Conservation (phyloP, 2,113 vertebrate species). For the Neoarius graeffei region DNA sequence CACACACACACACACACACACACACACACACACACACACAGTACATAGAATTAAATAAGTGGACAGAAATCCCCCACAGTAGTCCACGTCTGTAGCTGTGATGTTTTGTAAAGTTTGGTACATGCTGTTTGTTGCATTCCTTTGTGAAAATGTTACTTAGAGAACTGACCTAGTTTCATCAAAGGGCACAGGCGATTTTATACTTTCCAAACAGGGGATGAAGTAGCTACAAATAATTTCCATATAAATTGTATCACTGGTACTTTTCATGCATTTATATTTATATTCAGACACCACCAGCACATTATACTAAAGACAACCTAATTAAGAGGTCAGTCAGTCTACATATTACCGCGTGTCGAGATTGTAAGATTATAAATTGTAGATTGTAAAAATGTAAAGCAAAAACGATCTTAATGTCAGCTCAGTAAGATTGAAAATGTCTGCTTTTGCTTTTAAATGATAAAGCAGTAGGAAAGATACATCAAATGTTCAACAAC, state of each 20-base stretch:
- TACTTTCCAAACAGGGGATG: background rate
- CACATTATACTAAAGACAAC: background rate
- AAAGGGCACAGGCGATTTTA: background rate
- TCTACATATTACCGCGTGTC: background rate
- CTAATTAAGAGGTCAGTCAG: background rate
- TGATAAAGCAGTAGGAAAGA: background rate
- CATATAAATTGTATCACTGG: background rate
- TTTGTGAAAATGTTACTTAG: too few relatives aligned
- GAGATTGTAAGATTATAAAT: background rate
- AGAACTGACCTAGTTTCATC: too few relatives aligned
- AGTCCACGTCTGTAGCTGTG: background rate
- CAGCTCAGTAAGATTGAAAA: background rate
- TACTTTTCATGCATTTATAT: background rate
- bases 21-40: background rate
- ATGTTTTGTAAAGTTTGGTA: background rate
- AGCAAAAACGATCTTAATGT: background rate
- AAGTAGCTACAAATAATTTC: background rate
- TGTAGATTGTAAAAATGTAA: background rate
- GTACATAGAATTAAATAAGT: background rate
- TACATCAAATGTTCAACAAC: background rate
- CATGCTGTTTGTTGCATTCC: background rate
- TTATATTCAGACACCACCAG: background rate
- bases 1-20: background rate
- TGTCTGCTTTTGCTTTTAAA: background rate
- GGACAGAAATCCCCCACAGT: background rate